Percentiles rank a stretch among this genome's conserved stretches.
Evolutionary conservation across 1,140 invertebrate species (phyloP).

Genomic region (Magallana ariakensis): DNA sequence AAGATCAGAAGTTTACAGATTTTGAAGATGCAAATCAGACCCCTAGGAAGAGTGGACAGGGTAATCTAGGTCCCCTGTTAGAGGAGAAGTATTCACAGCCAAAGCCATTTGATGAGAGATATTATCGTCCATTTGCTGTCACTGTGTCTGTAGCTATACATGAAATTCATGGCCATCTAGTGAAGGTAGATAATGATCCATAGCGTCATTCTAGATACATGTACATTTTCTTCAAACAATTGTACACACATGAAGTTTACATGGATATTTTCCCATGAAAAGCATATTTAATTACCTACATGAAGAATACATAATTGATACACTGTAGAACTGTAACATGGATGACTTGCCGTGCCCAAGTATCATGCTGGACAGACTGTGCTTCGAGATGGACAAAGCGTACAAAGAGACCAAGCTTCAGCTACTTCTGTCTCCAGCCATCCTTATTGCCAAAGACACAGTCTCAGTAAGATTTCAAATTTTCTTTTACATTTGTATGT

Average conservation of each 20-base stretch:
- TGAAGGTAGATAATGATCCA: conserved; percentile 70
- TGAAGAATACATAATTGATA: too few species aligned
- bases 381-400: conserved; percentile 97
- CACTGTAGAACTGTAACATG: conserved; percentile 71
- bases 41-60: conserved; percentile 54
- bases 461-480: conserved; percentile 58
- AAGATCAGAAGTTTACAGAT: conserved; percentile 95
- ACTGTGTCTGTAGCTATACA: conserved; percentile 96
- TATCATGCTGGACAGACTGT: conserved; percentile 92
- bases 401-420: conserved; percentile 95
- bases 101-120: conserved; percentile 85
- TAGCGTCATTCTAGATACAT: background rate
- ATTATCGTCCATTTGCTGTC: conserved; percentile 93
- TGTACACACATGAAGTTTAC: background rate
- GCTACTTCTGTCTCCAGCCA: conserved; percentile 91
- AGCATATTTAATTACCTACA: too few species aligned
- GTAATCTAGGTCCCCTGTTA: conserved; percentile 56
- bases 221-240: background rate
- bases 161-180: conserved; percentile 93
- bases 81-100: conserved; percentile 59
- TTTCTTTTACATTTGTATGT: too few species aligned
- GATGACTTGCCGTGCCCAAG: conserved; percentile 87
- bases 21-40: conserved; percentile 76
- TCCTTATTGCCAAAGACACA: conserved; percentile 77
- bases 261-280: too few species aligned